Conservation (phyloP, 1,140 invertebrate genomes). For the Melipona quadrifasciata region DNA sequence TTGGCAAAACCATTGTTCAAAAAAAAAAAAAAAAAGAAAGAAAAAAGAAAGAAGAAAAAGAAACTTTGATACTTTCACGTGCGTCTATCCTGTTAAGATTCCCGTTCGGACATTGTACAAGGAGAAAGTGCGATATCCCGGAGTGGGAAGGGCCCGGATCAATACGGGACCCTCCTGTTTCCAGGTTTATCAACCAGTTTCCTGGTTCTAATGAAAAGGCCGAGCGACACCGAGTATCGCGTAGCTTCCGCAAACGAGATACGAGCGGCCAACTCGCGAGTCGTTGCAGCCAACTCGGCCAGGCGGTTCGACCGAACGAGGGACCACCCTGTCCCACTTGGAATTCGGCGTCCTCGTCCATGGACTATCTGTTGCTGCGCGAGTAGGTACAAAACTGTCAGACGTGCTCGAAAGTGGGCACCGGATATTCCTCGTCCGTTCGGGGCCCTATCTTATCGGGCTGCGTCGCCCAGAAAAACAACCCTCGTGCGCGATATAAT, state of each 20-base stretch:
- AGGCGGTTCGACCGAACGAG: constrained; percentile 18
- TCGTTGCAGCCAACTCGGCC: constrained; percentile 40
- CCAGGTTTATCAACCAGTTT: constrained; percentile 50
- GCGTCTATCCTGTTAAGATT: no score
- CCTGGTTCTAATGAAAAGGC: constrained; percentile 53
- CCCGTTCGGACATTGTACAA: background rate
- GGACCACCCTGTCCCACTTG: constrained; percentile 51
- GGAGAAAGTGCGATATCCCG: background rate
- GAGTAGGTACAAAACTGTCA: constrained; percentile 71
- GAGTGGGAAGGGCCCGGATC: background rate
- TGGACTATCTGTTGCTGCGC: constrained; percentile 59
- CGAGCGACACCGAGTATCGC: constrained; percentile 51
- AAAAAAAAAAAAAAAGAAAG: no score
- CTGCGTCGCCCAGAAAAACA: constrained; percentile 50
- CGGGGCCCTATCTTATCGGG: constrained; percentile 69
- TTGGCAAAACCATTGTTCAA: no score
- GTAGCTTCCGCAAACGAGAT: constrained; percentile 63
- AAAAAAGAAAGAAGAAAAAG: accelerated
- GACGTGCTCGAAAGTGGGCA: constrained; percentile 53
- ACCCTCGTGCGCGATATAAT: constrained; percentile 53
- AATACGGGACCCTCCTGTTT: constrained; percentile 1
- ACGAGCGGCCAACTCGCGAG: constrained; percentile 26
- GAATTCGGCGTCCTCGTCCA: constrained; percentile 39
- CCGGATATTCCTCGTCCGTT: constrained; percentile 51
- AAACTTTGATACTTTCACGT: background rate